Base-by-base conservation (phyloP, 2,888 invertebrate species). In the Drosophila eohydei region DNA sequence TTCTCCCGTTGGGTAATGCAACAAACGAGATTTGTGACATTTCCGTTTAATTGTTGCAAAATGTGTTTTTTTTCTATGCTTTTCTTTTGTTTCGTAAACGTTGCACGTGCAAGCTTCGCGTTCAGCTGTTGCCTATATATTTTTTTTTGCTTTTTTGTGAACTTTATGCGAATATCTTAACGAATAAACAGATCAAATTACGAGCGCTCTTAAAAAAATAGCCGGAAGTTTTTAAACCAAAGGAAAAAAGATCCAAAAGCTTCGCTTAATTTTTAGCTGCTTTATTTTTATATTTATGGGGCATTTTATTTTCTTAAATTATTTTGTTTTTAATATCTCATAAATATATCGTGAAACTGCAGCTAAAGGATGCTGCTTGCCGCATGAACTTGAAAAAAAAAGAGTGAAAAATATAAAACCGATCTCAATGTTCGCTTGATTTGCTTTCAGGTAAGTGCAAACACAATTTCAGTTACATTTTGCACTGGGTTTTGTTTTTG, bases 131-230 rank as follows among this genome's bases (percentile, higher is more conserved):
- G 36, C 38, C 56, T 66, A 44, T 21, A 4, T 14, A 62, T 44
- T 71, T 60, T 66, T 71, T 48, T 58, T 36, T 16, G 6, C 64
- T 43, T 74, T 60, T 69, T 72, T 58, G 60, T 48, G 63, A 83
- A 68, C 32, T 74, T 80, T 71, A 72, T 74, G 86, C 68, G 56
- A 88, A 88, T 68, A 63, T 67, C 61, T 69, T 73, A 78, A 88
- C 69, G 70, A 85, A 89, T 86, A 89, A 86, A 88, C 83, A 84
- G 80, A 80, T 89, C 88, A 84, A 88, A 73, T 86, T 86, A 89
- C 89, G 80, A 80, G 76, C 66, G 55, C 44, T 44, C 65, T 59
- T 14, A 78, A 71, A 73, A 58, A 50, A 34, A 65, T 59, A 68
- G 74, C 88, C 89, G 85, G 89, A 86, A 89, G 85, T 88, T 80